These are phyloP conservation scores for Schizopygopsis malacanthus DNA, from an alignment of 2,797 vertebrate genomes.

Conservation along the genomic window DNA sequence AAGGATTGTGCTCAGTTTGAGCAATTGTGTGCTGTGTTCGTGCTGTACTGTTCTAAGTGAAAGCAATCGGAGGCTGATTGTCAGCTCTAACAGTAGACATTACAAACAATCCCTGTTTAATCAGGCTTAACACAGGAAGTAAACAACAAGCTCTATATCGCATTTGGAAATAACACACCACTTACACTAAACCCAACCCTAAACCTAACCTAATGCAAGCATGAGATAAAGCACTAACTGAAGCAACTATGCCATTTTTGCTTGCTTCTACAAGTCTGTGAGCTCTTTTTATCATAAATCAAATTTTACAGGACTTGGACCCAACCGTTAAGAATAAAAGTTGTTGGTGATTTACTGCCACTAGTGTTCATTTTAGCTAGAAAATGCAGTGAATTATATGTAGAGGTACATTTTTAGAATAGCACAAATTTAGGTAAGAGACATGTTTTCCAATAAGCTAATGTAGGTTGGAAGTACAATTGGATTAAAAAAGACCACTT, in stretches of 20 bases:
- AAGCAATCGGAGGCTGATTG: conserved; percentile 7
- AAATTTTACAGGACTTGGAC: not conserved
- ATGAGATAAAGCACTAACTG: not conserved
- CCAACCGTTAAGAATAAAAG: not conserved
- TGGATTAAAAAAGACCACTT: not conserved
- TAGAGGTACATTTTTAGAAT: not conserved
- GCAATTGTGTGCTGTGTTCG: not conserved
- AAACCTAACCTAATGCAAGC: not conserved
- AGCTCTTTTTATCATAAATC: not conserved
- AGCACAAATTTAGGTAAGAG: not conserved
- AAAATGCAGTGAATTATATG: not conserved
- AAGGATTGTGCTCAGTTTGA: conserved; percentile 18
- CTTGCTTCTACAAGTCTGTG: not conserved
- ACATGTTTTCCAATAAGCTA: not conserved
- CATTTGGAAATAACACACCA: not conserved
- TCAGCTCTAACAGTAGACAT: conserved; percentile 2
- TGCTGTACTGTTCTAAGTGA: not conserved
- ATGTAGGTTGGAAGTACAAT: not conserved
- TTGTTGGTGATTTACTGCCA: not conserved
- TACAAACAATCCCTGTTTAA: not conserved
- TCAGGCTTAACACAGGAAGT: not conserved
- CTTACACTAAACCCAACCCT: not conserved
- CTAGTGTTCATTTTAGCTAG: not conserved
- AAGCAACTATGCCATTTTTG: not conserved
- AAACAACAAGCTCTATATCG: not conserved